Evolutionary conservation across 2,888 invertebrate species (phyloP).

Genomic region (Trileptium ribeirensis): DNA sequence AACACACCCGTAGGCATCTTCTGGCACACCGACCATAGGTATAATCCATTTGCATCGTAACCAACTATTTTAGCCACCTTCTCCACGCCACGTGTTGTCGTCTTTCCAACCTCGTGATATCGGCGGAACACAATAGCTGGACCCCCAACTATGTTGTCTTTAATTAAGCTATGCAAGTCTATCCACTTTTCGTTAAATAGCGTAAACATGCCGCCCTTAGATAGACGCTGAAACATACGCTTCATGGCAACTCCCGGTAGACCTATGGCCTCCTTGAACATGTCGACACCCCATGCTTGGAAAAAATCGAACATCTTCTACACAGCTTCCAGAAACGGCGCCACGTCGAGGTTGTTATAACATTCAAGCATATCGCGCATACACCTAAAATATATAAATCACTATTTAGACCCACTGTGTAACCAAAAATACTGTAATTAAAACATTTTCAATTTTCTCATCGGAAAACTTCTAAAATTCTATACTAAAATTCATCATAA

Average conservation of each 20-base stretch:
- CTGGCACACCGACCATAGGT: constrained; percentile 24
- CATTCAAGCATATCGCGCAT: not conserved
- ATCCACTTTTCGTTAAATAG: not conserved
- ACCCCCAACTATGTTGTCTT: not conserved
- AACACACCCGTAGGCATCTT: constrained; percentile 26
- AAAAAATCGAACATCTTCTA: not conserved
- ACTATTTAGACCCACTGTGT: too few relatives aligned
- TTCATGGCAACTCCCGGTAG: not conserved
- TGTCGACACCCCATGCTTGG: not conserved
- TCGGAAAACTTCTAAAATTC: too few relatives aligned
- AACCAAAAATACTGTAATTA: too few relatives aligned
- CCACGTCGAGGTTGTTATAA: not conserved
- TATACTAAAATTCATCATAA: too few relatives aligned
- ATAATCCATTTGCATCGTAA: constrained; percentile 28
- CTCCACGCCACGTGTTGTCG: constrained; percentile 2
- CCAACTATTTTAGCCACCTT: constrained; percentile 18
- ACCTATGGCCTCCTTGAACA: too few relatives aligned
- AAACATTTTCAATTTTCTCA: too few relatives aligned
- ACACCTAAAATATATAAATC: too few relatives aligned
- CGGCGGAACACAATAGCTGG: constrained; percentile 2
- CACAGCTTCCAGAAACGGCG: not conserved
- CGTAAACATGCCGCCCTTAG: not conserved
- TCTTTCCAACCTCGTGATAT: constrained; percentile 17
- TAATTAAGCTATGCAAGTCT: not conserved
- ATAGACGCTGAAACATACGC: not conserved